phyloP scores from a whole-genome alignment of 2,888 invertebrate genomes.

The Rhodophaea formosa region DNA sequence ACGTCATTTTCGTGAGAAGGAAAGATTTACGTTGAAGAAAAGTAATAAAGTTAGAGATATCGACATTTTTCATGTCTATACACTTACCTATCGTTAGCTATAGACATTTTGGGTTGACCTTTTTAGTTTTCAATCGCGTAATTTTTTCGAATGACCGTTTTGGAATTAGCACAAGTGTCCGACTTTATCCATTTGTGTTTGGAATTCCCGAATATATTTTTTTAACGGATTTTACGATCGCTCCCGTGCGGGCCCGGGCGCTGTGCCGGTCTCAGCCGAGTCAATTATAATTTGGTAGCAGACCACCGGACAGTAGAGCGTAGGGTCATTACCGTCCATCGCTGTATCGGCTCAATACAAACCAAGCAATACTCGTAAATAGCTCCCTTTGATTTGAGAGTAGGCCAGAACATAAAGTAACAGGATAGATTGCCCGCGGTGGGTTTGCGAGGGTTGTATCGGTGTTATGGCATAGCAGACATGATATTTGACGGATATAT shows the following conservation, averaged over 20 bases:
- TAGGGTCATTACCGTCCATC: conserved; percentile 33
- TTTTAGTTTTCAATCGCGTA: conserved; percentile 47
- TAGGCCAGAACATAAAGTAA: conserved; percentile 15
- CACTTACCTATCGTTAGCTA: conserved; percentile 32
- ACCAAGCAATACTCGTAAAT: conserved; percentile 36
- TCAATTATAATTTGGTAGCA: conserved; percentile 27
- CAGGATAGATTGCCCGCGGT: conserved; percentile 7
- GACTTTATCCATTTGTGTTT: conserved; percentile 45
- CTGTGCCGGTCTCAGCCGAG: conserved; percentile 9
- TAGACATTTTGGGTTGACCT: conserved; percentile 39
- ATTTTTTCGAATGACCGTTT: conserved; percentile 43
- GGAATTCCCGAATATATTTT: conserved; percentile 55
- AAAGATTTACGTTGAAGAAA: conserved; percentile 55
- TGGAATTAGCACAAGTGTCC: conserved; percentile 49
- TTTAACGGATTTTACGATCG: conserved; percentile 56
- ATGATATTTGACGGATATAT: background rate
- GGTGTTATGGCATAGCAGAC: conserved; percentile 24
- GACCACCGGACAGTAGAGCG: conserved; percentile 22
- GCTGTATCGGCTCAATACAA: conserved; percentile 27
- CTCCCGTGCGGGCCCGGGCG: conserved; percentile 20
- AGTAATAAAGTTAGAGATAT: conserved; percentile 39
- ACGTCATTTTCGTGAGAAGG: conserved; percentile 55
- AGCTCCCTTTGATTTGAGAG: conserved; percentile 19
- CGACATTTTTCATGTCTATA: conserved; percentile 48
- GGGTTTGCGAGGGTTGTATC: conserved; percentile 22